These are phyloP conservation scores for Urosaurus nigricauda DNA, from an alignment of 2,797 vertebrate species.

Conservation along the genomic window DNA sequence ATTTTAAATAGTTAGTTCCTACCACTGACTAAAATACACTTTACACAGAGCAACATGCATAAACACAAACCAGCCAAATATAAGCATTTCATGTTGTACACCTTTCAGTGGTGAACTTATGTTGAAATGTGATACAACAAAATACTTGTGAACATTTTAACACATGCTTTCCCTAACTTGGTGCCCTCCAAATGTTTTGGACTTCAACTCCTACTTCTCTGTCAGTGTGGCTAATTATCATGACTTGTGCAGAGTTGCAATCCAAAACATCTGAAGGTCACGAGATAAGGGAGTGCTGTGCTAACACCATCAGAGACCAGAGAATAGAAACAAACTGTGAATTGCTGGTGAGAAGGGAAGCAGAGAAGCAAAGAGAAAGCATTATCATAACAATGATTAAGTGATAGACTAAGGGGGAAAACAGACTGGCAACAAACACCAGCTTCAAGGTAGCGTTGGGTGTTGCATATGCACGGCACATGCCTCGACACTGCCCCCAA, in stretches of 20 bases:
- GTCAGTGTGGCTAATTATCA: not conserved
- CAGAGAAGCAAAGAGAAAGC: slow-evolving; percentile 4
- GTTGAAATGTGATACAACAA: not conserved
- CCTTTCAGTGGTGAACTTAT: not conserved
- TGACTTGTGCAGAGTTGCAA: not conserved
- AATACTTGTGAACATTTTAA: not conserved
- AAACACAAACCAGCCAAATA: not conserved
- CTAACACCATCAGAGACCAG: not conserved
- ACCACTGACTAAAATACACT: not conserved
- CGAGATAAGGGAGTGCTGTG: not conserved
- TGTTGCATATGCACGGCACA: too few species aligned
- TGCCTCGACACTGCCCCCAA: too few species aligned
- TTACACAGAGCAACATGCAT: not conserved
- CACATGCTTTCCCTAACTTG: not conserved
- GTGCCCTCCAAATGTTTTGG: not conserved
- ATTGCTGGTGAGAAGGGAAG: not conserved
- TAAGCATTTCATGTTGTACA: not conserved
- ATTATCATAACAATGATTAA: not conserved
- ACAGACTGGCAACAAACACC: too few species aligned
- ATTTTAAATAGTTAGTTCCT: too few species aligned
- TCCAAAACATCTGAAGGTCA: not conserved
- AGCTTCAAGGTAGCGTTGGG: too few species aligned
- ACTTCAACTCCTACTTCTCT: not conserved
- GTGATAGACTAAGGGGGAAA: not conserved
- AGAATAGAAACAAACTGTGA: not conserved